A percentile compares a stretch with the other conserved stretches of the same genome.
Conservation (phyloP, 2,888 invertebrate genomes). For the Drosophila neotestacea region DNA sequence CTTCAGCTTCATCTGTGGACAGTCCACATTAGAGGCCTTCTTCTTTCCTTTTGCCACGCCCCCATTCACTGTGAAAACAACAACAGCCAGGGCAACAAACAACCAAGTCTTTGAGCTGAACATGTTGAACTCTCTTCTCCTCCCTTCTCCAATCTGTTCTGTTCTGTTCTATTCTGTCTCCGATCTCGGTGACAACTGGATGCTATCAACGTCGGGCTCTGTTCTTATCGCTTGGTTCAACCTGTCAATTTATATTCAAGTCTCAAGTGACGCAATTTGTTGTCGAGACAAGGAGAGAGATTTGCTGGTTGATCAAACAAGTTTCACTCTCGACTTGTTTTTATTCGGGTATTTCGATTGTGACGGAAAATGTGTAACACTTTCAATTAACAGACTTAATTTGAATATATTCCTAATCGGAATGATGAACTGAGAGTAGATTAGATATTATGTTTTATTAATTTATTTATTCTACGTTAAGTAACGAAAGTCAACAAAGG, state of each 20-base stretch:
- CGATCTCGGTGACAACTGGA: constrained; percentile 20
- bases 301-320: constrained; percentile 23
- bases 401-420: not conserved
- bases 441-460: not conserved
- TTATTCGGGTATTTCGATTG: constrained; percentile 1
- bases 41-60: constrained; percentile 8
- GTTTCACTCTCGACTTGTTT: constrained; percentile 38
- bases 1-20: constrained; percentile 87
- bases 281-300: not conserved
- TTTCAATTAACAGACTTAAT: not conserved
- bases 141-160: not conserved
- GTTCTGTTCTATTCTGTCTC: not conserved
- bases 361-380: not conserved
- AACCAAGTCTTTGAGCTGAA: not conserved
- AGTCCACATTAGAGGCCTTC: constrained; percentile 62
- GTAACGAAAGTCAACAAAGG: no score
- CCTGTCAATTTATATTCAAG: constrained; percentile 19
- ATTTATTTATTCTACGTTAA: no score
- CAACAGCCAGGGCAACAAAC: not conserved
- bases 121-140: not conserved
- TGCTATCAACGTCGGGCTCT: constrained; percentile 4
- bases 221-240: constrained; percentile 38
- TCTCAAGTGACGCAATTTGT: constrained; percentile 26
- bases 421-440: not conserved
- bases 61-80: not conserved